These are phyloP conservation scores for Anastrepha obliqua DNA, from an alignment of 1,140 invertebrate species.

Conservation along the genomic window DNA sequence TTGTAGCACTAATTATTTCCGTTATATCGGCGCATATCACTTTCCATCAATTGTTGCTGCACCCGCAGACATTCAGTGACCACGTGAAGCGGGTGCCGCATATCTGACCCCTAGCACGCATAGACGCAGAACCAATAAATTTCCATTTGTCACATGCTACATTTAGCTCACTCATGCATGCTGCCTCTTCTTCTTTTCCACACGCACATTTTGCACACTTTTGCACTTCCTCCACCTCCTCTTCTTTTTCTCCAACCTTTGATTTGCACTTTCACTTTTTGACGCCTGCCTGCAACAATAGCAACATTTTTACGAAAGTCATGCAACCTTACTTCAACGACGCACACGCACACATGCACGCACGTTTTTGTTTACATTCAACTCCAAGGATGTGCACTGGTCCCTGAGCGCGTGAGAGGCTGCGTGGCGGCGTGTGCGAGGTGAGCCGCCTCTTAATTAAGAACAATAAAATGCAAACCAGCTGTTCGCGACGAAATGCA, in stretches of 20 bases:
- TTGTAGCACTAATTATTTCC: background rate
- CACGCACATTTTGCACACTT: background rate
- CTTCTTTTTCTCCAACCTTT: background rate
- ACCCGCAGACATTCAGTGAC: background rate
- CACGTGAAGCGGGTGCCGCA: background rate
- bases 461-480: constrained; percentile 17
- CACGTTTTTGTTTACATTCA: background rate
- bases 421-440: background rate
- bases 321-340: background rate
- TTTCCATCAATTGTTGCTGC: background rate
- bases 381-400: background rate
- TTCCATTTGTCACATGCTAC: background rate
- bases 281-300: background rate
- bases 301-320: background rate
- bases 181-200: background rate
- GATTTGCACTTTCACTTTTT: constrained; percentile 40
- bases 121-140: background rate
- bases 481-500: background rate
- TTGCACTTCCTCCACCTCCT: background rate
- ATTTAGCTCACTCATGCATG: too few species aligned
- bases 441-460: background rate
- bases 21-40: background rate
- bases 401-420: background rate
- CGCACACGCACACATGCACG: background rate
- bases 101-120: background rate